Evolutionary conservation across 2,113 vertebrate species (phyloP).

Genomic region (Odontophorus gujanensis): DNA sequence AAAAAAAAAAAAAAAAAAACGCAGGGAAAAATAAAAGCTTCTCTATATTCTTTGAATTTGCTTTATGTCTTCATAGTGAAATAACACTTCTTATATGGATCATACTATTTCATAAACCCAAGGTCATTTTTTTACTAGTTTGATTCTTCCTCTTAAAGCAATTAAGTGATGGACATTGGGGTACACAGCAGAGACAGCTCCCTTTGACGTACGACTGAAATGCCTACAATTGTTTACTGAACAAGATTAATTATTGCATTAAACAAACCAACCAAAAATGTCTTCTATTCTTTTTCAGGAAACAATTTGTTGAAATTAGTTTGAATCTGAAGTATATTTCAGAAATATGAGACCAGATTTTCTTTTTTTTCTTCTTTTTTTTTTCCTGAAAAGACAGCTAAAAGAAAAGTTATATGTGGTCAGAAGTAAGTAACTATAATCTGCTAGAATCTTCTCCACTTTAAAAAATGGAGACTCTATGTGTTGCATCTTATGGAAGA

Average conservation of each 20-base stretch:
- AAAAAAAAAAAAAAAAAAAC: not conserved
- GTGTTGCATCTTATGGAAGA: not conserved
- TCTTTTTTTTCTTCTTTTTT: not conserved
- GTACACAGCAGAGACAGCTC: not conserved
- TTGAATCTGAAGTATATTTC: not conserved
- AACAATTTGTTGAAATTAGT: slow-evolving; percentile 10
- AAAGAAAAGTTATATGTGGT: not conserved
- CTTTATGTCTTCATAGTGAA: not conserved
- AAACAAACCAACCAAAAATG: not conserved
- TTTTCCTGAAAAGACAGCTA: not conserved
- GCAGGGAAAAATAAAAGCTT: not conserved
- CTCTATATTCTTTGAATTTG: not conserved
- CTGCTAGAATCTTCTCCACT: not conserved
- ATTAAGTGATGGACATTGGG: not conserved
- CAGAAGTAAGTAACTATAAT: not conserved
- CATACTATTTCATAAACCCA: not conserved
- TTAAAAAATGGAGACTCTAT: not conserved
- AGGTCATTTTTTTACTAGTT: not conserved
- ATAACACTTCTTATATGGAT: not conserved
- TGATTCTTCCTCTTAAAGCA: not conserved
- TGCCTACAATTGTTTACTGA: not conserved
- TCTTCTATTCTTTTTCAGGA: not conserved
- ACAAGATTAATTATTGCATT: slow-evolving; percentile 4
- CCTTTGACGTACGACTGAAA: not conserved
- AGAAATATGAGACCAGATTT: not conserved